Conservation (phyloP, 1,140 invertebrate species). For the Bursaphelenchus mucronatus region DNA sequence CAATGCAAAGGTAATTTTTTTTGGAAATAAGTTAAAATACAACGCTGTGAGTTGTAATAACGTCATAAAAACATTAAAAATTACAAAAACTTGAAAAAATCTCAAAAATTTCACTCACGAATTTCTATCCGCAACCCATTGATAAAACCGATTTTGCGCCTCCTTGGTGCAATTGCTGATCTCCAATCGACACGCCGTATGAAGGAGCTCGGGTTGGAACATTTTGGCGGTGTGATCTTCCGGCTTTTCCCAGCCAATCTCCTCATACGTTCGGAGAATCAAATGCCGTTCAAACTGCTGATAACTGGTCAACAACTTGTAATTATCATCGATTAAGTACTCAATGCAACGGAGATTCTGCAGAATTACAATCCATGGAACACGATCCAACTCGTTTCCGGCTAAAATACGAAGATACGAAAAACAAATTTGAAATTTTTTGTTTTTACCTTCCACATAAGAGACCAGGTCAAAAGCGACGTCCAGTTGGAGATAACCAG, state of each 20-base stretch:
- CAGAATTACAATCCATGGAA: conserved; percentile 42
- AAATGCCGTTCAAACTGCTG: conserved; percentile 29
- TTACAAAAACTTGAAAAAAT: not conserved
- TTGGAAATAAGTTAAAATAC: no score
- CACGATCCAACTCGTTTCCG: conserved; percentile 38
- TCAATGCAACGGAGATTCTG: conserved; percentile 38
- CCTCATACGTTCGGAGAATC: conserved; percentile 33
- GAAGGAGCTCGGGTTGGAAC: conserved; percentile 39
- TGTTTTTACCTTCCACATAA: conserved; percentile 28
- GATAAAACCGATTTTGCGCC: conserved; percentile 31
- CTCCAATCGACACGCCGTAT: conserved; percentile 36
- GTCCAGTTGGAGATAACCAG: conserved; percentile 36
- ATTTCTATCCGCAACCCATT: conserved; percentile 37
- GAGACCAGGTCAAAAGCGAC: conserved; percentile 36
- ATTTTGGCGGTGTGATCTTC: conserved; percentile 25
- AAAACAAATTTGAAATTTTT: no score
- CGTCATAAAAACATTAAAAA: no score
- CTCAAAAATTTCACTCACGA: not conserved
- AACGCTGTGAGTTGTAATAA: no score
- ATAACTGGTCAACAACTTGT: conserved; percentile 29
- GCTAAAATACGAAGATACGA: conserved; percentile 2
- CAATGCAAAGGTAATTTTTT: no score
- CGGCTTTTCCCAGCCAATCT: conserved; percentile 34
- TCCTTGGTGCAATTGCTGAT: conserved; percentile 37
- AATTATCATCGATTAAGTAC: conserved; percentile 29